Percentiles rank a stretch among this genome's conserved stretches.
Conservation (phyloP, 2,797 vertebrate species). For the Mus spretus region DNA sequence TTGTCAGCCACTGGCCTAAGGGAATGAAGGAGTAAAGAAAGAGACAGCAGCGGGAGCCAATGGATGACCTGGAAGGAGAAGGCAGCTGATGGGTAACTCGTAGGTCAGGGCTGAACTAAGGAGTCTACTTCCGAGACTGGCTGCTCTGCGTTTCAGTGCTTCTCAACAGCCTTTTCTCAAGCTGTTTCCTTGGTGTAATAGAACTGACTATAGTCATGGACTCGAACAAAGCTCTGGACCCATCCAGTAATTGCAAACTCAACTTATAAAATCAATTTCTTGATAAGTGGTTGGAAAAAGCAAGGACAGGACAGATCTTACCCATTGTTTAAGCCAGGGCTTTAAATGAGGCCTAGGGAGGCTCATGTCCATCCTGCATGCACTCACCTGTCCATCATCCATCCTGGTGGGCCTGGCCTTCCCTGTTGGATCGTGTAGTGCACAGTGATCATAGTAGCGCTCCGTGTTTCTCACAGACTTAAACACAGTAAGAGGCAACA, state of each 20-base stretch:
- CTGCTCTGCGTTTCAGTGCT: not conserved
- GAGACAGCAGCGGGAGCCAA: not conserved
- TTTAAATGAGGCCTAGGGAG: not conserved
- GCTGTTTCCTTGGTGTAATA: not conserved
- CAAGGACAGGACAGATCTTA: not conserved
- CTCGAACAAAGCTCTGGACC: not conserved
- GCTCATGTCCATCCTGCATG: not conserved
- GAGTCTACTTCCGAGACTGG: not conserved
- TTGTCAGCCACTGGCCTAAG: not conserved
- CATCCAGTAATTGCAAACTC: slow-evolving; percentile 44
- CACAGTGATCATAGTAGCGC: not conserved
- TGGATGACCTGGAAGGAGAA: not conserved
- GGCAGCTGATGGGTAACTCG: not conserved
- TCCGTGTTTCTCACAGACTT: not conserved
- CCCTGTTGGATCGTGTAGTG: not conserved
- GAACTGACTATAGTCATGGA: not conserved
- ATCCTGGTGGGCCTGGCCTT: not conserved
- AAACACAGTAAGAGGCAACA: not conserved
- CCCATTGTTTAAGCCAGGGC: not conserved
- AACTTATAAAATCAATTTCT: slow-evolving; percentile 4
- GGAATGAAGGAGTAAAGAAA: not conserved
- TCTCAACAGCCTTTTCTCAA: slow-evolving; percentile 51
- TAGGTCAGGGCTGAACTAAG: not conserved
- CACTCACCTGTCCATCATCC: not conserved
- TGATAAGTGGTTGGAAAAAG: slow-evolving; percentile 2